Conservation (phyloP, 2,113 vertebrate species). For the Platichthys flesus region DNA sequence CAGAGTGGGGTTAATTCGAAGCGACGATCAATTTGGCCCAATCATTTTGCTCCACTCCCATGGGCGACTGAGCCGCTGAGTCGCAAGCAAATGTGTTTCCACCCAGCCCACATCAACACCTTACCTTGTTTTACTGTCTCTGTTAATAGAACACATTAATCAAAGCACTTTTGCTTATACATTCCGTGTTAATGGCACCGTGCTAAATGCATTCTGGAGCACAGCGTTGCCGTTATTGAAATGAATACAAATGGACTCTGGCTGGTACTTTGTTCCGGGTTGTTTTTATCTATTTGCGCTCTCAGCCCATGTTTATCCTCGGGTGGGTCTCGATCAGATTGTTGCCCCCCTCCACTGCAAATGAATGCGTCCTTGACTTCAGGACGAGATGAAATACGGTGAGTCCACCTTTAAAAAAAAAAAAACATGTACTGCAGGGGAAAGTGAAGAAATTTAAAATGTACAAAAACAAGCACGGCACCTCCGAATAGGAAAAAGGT, state of each 20-base stretch:
- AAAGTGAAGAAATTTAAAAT: not conserved
- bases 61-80: conserved; percentile 59
- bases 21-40: conserved; percentile 73
- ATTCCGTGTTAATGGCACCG: conserved; percentile 41
- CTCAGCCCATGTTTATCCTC: conserved; percentile 12
- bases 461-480: not conserved
- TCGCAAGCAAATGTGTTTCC: conserved; percentile 55
- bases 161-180: conserved; percentile 55
- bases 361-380: not conserved
- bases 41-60: conserved; percentile 68
- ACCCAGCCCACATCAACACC: conserved; percentile 52
- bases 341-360: not conserved
- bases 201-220: conserved; percentile 29
- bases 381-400: not conserved
- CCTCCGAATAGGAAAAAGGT: conserved; percentile 31
- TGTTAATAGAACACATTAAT: conserved; percentile 66
- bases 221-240: conserved; percentile 18
- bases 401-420: not conserved
- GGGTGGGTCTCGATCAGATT: not conserved
- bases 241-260: conserved; percentile 40
- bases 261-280: not conserved
- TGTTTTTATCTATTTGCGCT: not conserved
- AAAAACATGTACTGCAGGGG: not conserved
- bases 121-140: conserved; percentile 57
- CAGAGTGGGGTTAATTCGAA: conserved; percentile 74